Percentiles rank a stretch among this genome's conserved stretches.
Conservation (phyloP, 92 coral and sea anemone genomes). For the Parazoanthus darwini region DNA sequence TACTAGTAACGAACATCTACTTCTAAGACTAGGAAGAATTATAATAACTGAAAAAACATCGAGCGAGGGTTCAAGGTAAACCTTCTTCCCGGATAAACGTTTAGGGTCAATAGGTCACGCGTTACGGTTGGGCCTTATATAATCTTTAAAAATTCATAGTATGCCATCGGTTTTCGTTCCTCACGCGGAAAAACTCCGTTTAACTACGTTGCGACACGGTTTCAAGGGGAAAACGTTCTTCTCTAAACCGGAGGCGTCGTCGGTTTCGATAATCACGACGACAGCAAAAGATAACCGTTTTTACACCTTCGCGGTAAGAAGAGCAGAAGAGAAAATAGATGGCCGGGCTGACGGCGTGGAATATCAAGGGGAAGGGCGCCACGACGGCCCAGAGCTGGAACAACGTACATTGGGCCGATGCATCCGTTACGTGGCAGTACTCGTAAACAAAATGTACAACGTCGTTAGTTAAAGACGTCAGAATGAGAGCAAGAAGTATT, state of each 20-base stretch:
- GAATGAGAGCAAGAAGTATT: neutral
- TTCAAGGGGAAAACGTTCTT: neutral
- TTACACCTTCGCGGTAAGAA: slow-evolving; percentile 34
- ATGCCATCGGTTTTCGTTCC: too few species aligned
- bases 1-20: too few species aligned
- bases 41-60: too few species aligned
- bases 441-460: slow-evolving; percentile 20
- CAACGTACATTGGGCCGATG: slow-evolving; percentile 3
- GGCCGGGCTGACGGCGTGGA: slow-evolving; percentile 32
- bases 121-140: too few species aligned
- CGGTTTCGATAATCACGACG: neutral
- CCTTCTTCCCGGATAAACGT: too few species aligned
- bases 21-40: too few species aligned
- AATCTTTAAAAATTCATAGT: neutral
- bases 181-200: neutral
- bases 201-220: slow-evolving; percentile 23
- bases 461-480: slow-evolving; percentile 24
- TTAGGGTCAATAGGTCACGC: too few species aligned
- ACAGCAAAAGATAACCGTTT: slow-evolving; percentile 1
- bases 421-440: neutral
- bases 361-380: slow-evolving; percentile 28
- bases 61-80: too few species aligned
- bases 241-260: neutral
- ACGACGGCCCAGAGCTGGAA: slow-evolving; percentile 26
- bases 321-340: slow-evolving; percentile 33